These are phyloP conservation scores for Orius laevigatus DNA, from an alignment of 1,140 invertebrate genomes.

Conservation along the genomic window DNA sequence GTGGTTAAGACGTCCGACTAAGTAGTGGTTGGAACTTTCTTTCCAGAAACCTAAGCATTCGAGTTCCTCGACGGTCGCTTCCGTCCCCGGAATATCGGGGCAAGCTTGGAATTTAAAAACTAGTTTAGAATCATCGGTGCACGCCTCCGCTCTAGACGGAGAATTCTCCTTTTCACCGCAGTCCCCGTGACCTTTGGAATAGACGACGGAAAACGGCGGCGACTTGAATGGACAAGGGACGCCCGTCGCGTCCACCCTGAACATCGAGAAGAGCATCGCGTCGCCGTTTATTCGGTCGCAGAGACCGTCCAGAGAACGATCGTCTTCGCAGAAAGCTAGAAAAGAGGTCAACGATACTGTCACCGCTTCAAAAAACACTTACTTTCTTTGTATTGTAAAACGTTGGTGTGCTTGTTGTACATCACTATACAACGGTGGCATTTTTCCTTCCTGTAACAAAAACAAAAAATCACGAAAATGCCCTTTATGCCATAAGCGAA, in stretches of 20 bases:
- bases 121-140: slow-evolving; percentile 61
- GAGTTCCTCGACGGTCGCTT: slow-evolving; percentile 52
- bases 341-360: not conserved
- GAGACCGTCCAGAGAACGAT: slow-evolving; percentile 44
- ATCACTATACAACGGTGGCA: slow-evolving; percentile 83
- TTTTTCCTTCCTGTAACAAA: slow-evolving; percentile 31
- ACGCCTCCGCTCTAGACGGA: slow-evolving; percentile 59
- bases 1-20: slow-evolving; percentile 48
- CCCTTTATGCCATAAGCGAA: not conserved
- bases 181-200: slow-evolving; percentile 56
- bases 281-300: slow-evolving; percentile 76
- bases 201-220: slow-evolving; percentile 62
- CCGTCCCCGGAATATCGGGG: slow-evolving; percentile 66
- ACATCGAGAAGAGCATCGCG: slow-evolving; percentile 73
- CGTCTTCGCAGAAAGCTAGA: slow-evolving; percentile 18
- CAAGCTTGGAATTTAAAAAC: slow-evolving; percentile 82
- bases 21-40: slow-evolving; percentile 62
- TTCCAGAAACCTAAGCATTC: slow-evolving; percentile 71
- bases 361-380: slow-evolving; percentile 26
- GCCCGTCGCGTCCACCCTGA: slow-evolving; percentile 59
- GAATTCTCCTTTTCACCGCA: slow-evolving; percentile 38
- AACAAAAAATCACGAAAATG: slow-evolving; percentile 10
- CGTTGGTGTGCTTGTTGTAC: slow-evolving; percentile 79
- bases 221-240: slow-evolving; percentile 57
- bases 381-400: slow-evolving; percentile 94